Evolutionary conservation across 2,797 vertebrate species (phyloP), one percentile per base, ranked within the genome.

Genomic region (Miichthys miiuy): DNA sequence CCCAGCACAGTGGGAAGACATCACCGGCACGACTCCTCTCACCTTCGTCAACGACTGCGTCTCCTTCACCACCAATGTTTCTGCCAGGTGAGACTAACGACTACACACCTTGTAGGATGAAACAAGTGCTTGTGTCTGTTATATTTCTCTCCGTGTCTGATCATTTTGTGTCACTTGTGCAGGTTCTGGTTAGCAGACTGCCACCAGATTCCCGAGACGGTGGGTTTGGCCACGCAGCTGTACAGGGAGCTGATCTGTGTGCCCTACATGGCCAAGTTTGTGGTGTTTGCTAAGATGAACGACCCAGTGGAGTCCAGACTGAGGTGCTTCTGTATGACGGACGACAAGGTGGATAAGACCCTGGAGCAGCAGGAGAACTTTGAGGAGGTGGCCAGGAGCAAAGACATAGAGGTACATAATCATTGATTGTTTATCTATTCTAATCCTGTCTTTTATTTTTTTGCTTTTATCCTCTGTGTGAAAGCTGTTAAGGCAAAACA

Each of bases 111-210:
- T 25, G 27, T 16, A 20, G 4, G 27, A 17, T 6, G 27, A 21
- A 17, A 3, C 25, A 0, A 44, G 12, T 25, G 38, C 4, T 52
- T 67, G 4, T 64, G 16, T 42, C 27, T 44, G 16, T 18, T 23
- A 0, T 23, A 0, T 34, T 56, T n/a, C 21, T 65, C 18, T 16
- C 17, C 25, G 56, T 46, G 17, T 65, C 34, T 62, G 21, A 55
- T 64, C 16, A 6, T 17, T 58, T 23, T 55, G n/a, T 51, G 14
- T 23, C 14, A 0, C n/a, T 16, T 14, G 2, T 68, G 11, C 78
- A 99, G 98, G 90, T 99, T 99, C 94, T 99, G 98, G 98, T 95
- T 99, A 2, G 98, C 98, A 60, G 98, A 99, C 94, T 99, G 98
- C 92, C 98, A 98, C 93, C 98, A 99, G 85, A 96, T 97, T 83